Percentiles rank a stretch among this genome's conserved stretches.
These are phyloP conservation scores for Cheilosia variabilis DNA, from an alignment of 2,888 invertebrate genomes.

Conservation along the genomic window DNA sequence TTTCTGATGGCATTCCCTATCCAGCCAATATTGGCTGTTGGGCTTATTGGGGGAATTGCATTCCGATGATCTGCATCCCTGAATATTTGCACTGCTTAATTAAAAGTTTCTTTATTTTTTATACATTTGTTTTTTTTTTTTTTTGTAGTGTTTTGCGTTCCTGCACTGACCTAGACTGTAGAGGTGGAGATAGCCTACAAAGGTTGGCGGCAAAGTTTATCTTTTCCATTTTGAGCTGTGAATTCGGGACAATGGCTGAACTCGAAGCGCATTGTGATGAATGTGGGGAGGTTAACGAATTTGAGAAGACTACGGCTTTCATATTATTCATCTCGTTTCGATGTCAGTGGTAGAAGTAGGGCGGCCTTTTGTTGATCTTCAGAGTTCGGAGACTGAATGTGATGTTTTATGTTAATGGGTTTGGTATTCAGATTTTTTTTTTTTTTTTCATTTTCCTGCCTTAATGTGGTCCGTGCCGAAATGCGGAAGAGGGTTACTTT, in stretches of 20 bases:
- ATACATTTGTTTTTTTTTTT: background rate
- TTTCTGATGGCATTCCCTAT: slow-evolving; percentile 23
- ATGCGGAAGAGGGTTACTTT: slow-evolving; percentile 46
- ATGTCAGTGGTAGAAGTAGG: slow-evolving; percentile 44
- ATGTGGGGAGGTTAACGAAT: slow-evolving; percentile 16
- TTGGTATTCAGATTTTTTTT: slow-evolving; percentile 34
- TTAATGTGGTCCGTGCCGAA: slow-evolving; percentile 27
- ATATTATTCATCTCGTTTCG: slow-evolving; percentile 36
- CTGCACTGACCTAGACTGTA: slow-evolving; percentile 61
- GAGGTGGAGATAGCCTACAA: slow-evolving; percentile 7
- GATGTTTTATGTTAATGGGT: slow-evolving; percentile 67
- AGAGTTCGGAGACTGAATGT: slow-evolving; percentile 31
- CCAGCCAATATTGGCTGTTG: slow-evolving; percentile 28
- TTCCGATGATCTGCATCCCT: slow-evolving; percentile 22
- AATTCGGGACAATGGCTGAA: slow-evolving; percentile 59
- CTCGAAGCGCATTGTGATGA: slow-evolving; percentile 27
- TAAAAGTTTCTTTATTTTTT: slow-evolving; percentile 48
- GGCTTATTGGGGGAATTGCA: slow-evolving; percentile 31
- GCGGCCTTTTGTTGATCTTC: slow-evolving; percentile 60
- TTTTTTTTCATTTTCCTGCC: background rate
- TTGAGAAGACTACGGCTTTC: slow-evolving; percentile 12
- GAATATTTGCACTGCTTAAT: slow-evolving; percentile 63
- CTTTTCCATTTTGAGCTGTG: slow-evolving; percentile 25
- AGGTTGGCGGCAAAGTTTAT: slow-evolving; percentile 35
- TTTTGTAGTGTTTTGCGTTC: background rate